Evolutionary conservation across 1,140 invertebrate species (phyloP), one percentile per base, ranked within the genome.

Genomic region (Drosophila orosa): DNA sequence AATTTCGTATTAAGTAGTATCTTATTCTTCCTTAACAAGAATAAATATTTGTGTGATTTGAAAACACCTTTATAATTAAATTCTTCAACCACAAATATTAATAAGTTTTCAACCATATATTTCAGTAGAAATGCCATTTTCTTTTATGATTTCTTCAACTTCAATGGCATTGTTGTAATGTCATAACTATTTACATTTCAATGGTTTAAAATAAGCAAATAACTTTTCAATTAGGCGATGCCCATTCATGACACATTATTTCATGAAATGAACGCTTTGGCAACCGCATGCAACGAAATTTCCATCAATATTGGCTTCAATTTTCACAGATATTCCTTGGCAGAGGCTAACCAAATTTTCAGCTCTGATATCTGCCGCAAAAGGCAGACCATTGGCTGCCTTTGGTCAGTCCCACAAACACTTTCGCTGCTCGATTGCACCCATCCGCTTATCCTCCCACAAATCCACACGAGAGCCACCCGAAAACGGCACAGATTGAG

Each of bases 361-460:
- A 45, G 15, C 31, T 39, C 31, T n/a, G 45, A 66, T 47, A 52
- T 52, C 54, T 35, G 65, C 61, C 62, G 29, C 65, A 68, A 17
- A 52, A 57, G 50, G 67, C 65, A 39, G 54, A 37, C 62, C 67
- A 39, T 47, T 47, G 37, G n/a, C 65, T 33, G 31, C 42, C 52
- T 37, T 65, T 17, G 63, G 42, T 52, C 47, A 31, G 57, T 29
- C 13, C 62, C 63, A 54, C 74, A 68, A 76, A 68, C 54, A 76
- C 74, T 76, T 76, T 76, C 74, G 75, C 74, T 76, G 35, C 19
- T 55, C 72, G 29, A 66, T 13, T 24, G 24, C 55, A 52, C 47
- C 58, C 75, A 57, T 24, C 59, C 55, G 40, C 24, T 22, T 22
- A 33, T 33, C 25, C 17, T 6, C 29, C 17, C 44, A 19, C 25